Evolutionary conservation across 2,113 vertebrate genomes (phyloP).

Genomic region (Lasiurus borealis): DNA sequence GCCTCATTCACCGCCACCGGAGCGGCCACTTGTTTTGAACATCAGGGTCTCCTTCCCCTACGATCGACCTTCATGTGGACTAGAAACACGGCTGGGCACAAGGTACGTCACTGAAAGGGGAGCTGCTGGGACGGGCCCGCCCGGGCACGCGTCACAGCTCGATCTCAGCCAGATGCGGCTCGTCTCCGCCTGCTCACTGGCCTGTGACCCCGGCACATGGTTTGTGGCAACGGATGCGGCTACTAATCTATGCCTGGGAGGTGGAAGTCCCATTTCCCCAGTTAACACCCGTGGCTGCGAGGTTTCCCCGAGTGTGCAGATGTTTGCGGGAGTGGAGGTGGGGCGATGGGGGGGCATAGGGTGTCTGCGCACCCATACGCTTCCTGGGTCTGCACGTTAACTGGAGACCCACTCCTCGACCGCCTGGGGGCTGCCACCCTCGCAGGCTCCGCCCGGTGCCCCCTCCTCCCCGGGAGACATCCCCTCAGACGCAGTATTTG

Average conservation of each 20-base stretch:
- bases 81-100: no score
- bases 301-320: neutral
- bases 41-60: no score
- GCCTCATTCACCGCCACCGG: no score
- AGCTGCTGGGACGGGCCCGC: no score
- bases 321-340: neutral
- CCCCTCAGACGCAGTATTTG: neutral
- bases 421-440: neutral
- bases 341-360: accelerated
- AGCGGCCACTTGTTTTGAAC: no score
- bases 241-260: accelerated
- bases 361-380: neutral
- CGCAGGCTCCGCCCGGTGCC: neutral
- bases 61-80: accelerated
- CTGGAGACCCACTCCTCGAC: neutral
- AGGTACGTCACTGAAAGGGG: no score
- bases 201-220: no score
- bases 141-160: no score
- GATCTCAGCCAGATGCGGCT: no score
- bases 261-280: accelerated
- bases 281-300: accelerated
- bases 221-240: neutral
- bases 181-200: no score
- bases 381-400: neutral
- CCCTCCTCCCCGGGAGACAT: neutral